A percentile compares a stretch with the other conserved stretches of the same genome.
Conservation (phyloP, 2,888 invertebrate species). For the Molorchus minor region DNA sequence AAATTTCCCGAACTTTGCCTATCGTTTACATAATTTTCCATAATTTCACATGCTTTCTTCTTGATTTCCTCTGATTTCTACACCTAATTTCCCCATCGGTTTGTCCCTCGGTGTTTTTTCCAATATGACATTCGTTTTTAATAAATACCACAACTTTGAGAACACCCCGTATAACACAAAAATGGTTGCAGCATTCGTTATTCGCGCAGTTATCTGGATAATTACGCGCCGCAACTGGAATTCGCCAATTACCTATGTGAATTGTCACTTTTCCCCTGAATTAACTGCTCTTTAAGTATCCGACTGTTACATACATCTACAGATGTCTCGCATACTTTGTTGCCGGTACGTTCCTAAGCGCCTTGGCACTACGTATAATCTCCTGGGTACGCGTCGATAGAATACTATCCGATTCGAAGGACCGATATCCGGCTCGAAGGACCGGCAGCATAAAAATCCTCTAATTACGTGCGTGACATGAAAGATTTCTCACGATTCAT, state of each 20-base stretch:
- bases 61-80: too few species aligned
- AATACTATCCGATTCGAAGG: neutral
- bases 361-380: neutral
- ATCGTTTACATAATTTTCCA: too few species aligned
- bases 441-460: neutral
- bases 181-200: too few species aligned
- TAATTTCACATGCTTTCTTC: too few species aligned
- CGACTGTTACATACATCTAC: constrained; percentile 1
- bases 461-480: neutral
- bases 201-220: too few species aligned
- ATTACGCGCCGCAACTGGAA: constrained; percentile 15
- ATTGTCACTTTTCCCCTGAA: constrained; percentile 28
- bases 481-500: too few species aligned
- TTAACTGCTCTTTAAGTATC: constrained; percentile 14
- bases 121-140: too few species aligned
- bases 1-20: too few species aligned
- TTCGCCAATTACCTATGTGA: constrained; percentile 24
- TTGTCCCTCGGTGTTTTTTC: too few species aligned
- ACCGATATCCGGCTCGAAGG: neutral
- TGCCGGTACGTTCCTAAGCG: neutral
- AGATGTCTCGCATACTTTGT: constrained; percentile 1
- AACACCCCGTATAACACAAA: too few species aligned
- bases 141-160: too few species aligned
- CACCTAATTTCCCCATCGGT: too few species aligned
- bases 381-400: neutral